phyloP scores from a whole-genome alignment of 2,113 vertebrate species.

The Archilochus colubris region DNA sequence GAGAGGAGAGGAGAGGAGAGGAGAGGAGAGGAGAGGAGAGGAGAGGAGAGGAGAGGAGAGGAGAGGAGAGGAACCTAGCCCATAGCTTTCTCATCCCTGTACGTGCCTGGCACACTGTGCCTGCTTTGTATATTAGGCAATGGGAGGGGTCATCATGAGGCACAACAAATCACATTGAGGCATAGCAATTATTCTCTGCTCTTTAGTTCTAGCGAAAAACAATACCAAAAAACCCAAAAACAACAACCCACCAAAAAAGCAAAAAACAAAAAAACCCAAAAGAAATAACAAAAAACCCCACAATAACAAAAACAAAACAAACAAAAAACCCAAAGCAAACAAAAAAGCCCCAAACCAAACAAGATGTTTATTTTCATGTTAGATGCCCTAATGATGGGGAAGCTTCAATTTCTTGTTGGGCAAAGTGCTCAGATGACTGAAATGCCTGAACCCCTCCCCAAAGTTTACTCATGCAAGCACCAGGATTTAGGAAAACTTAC shows the following conservation, averaged over 20 bases:
- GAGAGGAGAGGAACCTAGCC: neutral
- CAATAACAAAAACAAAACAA: neutral
- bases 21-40: too few relatives aligned
- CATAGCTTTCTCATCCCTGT: neutral
- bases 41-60: too few relatives aligned
- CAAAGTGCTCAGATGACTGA: neutral
- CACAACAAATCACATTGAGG: neutral
- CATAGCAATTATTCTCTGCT: neutral
- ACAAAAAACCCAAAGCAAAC: too few relatives aligned
- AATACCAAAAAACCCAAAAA: neutral
- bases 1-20: too few relatives aligned
- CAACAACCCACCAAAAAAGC: neutral
- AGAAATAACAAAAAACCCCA: neutral
- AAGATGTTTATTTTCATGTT: neutral
- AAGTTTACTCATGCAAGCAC: neutral
- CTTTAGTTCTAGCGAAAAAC: neutral
- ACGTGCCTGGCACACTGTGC: neutral
- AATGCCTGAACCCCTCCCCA: neutral
- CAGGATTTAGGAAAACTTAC: rapidly evolving
- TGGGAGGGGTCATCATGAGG: neutral
- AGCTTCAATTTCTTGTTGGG: neutral
- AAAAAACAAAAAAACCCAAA: too few relatives aligned
- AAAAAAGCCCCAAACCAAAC: neutral
- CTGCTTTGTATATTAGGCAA: neutral
- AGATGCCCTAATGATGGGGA: neutral